These are phyloP conservation scores for Plemyria rubiginata DNA, from an alignment of 2,888 invertebrate species.

Conservation along the genomic window DNA sequence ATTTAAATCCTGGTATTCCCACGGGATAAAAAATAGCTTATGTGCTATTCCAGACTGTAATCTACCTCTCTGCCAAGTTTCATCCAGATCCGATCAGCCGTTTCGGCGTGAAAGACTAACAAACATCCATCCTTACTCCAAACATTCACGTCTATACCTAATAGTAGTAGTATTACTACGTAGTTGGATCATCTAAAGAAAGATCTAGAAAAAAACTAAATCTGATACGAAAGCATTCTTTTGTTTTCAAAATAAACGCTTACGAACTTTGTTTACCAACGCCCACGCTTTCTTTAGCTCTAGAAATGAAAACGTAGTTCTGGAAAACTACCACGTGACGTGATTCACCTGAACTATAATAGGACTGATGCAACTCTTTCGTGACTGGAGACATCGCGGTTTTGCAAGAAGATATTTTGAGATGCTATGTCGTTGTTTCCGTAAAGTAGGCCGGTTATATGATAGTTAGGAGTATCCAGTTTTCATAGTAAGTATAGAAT, in stretches of 20 bases:
- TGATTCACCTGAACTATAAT: constrained; percentile 77
- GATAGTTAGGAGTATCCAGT: not conserved
- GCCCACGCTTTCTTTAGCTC: constrained; percentile 6
- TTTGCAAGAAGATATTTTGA: constrained; percentile 40
- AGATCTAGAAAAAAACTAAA: no score
- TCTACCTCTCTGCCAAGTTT: no score
- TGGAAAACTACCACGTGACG: constrained; percentile 65
- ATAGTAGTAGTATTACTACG: no score
- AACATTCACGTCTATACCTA: no score
- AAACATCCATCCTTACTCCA: no score
- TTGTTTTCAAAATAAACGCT: constrained; percentile 3
- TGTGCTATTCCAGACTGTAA: no score
- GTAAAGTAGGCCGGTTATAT: constrained; percentile 31
- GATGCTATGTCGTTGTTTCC: constrained; percentile 26
- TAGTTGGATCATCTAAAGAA: no score
- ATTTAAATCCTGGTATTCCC: no score
- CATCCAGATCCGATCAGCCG: no score
- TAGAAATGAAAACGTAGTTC: constrained; percentile 49
- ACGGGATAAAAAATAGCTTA: no score
- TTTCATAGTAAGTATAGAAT: not conserved
- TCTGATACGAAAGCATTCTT: not conserved
- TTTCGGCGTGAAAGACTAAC: no score
- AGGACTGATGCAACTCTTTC: constrained; percentile 72
- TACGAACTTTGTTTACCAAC: constrained; percentile 1
- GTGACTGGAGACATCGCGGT: constrained; percentile 32